phyloP scores from a whole-genome alignment of 2,113 vertebrate species.

The Chamaetylas fuelleborni region DNA sequence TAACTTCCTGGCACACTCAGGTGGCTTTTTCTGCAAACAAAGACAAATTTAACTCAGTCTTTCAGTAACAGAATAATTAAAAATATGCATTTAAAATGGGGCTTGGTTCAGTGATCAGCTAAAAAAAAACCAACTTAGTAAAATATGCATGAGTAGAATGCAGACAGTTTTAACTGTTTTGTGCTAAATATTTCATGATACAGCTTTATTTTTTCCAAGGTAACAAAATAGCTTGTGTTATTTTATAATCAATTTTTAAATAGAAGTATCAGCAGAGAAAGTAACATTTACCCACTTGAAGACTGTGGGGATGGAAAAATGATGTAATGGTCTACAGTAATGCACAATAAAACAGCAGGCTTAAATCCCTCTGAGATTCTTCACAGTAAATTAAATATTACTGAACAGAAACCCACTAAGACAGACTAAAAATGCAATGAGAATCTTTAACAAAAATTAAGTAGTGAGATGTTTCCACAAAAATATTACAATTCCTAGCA shows the following conservation, averaged over 20 bases:
- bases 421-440: background rate
- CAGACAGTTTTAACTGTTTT: background rate
- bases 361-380: background rate
- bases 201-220: background rate
- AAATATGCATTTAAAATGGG: background rate
- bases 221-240: background rate
- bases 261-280: background rate
- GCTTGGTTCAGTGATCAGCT: background rate
- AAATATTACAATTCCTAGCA: background rate
- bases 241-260: background rate
- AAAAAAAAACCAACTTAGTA: background rate
- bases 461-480: background rate
- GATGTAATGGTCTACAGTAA: background rate
- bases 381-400: background rate
- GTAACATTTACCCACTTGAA: background rate
- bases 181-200: background rate
- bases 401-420: background rate
- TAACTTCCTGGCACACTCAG: background rate
- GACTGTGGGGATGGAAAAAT: background rate
- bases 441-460: background rate
- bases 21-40: slow-evolving; percentile 20
- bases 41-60: background rate
- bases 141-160: background rate
- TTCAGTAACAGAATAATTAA: background rate
- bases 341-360: background rate